Conservation (phyloP, 2,113 vertebrate species). For the Gobio gobio region DNA sequence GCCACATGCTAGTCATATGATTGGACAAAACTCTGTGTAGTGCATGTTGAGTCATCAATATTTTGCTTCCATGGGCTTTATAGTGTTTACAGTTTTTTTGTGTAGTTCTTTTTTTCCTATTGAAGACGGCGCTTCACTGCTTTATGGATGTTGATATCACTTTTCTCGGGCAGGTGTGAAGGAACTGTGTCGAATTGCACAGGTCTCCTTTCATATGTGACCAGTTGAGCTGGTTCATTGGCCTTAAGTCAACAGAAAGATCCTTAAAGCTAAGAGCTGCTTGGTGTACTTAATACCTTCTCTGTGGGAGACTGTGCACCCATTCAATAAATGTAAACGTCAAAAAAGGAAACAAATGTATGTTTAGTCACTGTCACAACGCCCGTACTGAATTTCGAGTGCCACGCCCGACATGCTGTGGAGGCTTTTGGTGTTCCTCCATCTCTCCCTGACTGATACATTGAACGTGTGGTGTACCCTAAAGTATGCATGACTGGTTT, state of each 20-base stretch:
- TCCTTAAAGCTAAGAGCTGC: slow-evolving; percentile 29
- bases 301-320: slow-evolving; percentile 12
- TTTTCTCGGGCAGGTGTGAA: slow-evolving; percentile 15
- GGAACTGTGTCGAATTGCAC: slow-evolving; percentile 13
- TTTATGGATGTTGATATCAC: not conserved
- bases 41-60: not conserved
- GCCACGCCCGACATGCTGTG: not conserved
- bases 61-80: not conserved
- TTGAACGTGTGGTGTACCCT: not conserved
- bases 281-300: slow-evolving; percentile 15
- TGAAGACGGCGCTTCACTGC: not conserved
- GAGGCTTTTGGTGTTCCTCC: slow-evolving; percentile 15
- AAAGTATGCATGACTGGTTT: slow-evolving; percentile 13
- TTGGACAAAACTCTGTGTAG: not conserved
- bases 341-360: slow-evolving; percentile 9
- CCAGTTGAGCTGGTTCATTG: slow-evolving; percentile 35
- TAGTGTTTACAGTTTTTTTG: not conserved
- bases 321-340: slow-evolving; percentile 22
- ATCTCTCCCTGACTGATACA: not conserved
- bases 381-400: not conserved
- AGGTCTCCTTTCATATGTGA: slow-evolving; percentile 19
- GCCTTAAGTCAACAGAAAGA: slow-evolving; percentile 45
- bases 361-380: not conserved
- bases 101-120: not conserved
- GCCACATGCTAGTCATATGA: not conserved